Evolutionary conservation across 2,113 vertebrate species (phyloP), one percentile per base, ranked within the genome.

Genomic region (Zosterops japonicus): DNA sequence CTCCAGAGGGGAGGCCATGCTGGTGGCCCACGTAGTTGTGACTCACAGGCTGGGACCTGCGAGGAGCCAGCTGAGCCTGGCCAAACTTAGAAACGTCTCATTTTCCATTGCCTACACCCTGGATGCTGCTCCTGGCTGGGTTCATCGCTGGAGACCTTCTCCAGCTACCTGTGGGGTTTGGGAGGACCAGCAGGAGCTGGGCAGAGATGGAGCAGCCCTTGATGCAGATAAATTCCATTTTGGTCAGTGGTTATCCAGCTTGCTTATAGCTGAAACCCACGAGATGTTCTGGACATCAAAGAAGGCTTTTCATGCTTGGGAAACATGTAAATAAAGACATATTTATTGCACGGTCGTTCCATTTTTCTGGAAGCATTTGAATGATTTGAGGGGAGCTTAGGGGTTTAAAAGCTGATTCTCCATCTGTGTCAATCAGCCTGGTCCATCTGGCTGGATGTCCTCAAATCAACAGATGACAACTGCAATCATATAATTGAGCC

Each of bases 61-160:
- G 2, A 94, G 89, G 81, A 95, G 87, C 77, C 87, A 87, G 95
- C 94, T 92, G 53, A 91, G 91, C 89, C 74, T 47, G 65, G 64
- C 83, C 91, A 95, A 95, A 94, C 83, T 89, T 96, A 93, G 92
- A 63, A 96, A 94, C 89, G 91, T 93, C 93, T 94, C 72, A 89
- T 95, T 96, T 96, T 91, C 91, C 84, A 44, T 87, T 95, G 89
- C 89, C 87, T 95, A 91, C 83, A 94, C 24, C 59, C 83, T 94
- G 71, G 50, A 91, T 5, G 22, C 33, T 91, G 7, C 87, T 91
- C 67, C 42, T 82, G 81, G 23, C 80, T 82, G 64, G 39, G 27
- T 19, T 87, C 60, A 78, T 67, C 13, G 3, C 56, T 81, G 83
- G 68, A 91, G 47, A 78, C 64, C 47, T 83, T 56, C 78, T 83